phyloP scores from a whole-genome alignment of 2,113 vertebrate genomes.

The Camelus bactrianus region DNA sequence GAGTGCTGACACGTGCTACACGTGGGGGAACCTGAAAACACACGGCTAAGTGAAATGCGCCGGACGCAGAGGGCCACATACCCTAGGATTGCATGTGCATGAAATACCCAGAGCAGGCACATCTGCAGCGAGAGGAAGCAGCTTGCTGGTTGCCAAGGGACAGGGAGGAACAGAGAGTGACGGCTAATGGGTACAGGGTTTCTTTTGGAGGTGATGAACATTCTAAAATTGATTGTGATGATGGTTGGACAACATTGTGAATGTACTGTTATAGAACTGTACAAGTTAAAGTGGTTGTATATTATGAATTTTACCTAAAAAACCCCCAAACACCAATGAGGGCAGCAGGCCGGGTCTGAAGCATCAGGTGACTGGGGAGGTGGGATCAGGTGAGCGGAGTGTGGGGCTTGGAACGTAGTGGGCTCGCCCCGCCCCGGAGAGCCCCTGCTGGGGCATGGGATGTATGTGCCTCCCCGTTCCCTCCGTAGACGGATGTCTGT shows the following conservation, averaged over 20 bases:
- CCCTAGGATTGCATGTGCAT: accelerated
- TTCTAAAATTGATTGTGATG: not conserved
- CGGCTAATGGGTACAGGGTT: not conserved
- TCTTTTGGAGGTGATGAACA: not conserved
- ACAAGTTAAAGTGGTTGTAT: not conserved
- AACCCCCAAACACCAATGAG: not conserved
- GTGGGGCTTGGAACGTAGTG: accelerated
- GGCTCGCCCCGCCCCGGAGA: not conserved
- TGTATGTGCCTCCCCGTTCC: too few species aligned
- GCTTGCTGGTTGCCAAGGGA: not conserved
- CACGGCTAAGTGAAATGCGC: too few species aligned
- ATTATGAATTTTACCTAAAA: not conserved
- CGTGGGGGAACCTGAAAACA: accelerated
- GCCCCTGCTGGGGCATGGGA: not conserved
- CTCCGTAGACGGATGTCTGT: too few species aligned
- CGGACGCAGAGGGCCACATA: not conserved
- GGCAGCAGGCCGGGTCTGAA: not conserved
- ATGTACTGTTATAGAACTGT: too few species aligned
- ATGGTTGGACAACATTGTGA: not conserved
- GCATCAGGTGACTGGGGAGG: not conserved
- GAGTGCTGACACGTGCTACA: not conserved
- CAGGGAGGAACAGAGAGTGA: not conserved
- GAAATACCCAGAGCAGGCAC: too few species aligned
- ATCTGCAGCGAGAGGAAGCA: not conserved
- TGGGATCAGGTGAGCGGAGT: not conserved